Conservation (phyloP, 2,797 vertebrate species). For the Scomberomorus guttatus region DNA sequence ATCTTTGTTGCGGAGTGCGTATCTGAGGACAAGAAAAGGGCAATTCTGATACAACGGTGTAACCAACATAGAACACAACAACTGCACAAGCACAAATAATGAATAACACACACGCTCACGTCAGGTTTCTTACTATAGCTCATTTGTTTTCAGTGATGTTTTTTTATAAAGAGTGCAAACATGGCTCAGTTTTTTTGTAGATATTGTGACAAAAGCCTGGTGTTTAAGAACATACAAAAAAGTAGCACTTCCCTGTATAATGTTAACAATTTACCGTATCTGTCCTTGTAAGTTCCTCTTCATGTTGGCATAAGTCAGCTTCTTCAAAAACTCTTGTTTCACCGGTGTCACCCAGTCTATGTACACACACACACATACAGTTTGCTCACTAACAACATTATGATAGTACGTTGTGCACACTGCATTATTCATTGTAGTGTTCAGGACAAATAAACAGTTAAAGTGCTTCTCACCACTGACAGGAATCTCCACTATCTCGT, state of each 20-base stretch:
- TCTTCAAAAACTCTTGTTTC: constrained; percentile 86
- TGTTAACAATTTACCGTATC: constrained; percentile 73
- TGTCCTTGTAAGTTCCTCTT: constrained; percentile 87
- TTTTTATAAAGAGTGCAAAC: neutral
- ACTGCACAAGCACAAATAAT: neutral
- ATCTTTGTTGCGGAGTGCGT: constrained; percentile 75
- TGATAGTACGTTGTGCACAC: neutral
- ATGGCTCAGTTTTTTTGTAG: neutral
- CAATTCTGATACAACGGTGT: neutral
- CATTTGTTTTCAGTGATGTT: neutral
- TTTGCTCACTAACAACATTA: neutral
- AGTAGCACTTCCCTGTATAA: neutral
- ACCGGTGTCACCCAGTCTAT: constrained; percentile 85
- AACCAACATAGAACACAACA: neutral
- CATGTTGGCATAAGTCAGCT: constrained; percentile 85
- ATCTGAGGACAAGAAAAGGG: constrained; percentile 60
- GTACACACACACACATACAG: constrained; percentile 23
- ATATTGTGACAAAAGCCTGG: neutral
- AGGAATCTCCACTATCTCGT: constrained; percentile 49
- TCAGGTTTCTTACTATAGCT: neutral
- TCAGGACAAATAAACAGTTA: neutral
- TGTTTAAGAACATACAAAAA: no score
- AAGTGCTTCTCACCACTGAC: constrained; percentile 73
- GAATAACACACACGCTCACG: neutral
- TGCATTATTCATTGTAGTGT: neutral